Evolutionary conservation across 2,113 vertebrate species (phyloP).

Genomic region (Tachycineta bicolor): DNA sequence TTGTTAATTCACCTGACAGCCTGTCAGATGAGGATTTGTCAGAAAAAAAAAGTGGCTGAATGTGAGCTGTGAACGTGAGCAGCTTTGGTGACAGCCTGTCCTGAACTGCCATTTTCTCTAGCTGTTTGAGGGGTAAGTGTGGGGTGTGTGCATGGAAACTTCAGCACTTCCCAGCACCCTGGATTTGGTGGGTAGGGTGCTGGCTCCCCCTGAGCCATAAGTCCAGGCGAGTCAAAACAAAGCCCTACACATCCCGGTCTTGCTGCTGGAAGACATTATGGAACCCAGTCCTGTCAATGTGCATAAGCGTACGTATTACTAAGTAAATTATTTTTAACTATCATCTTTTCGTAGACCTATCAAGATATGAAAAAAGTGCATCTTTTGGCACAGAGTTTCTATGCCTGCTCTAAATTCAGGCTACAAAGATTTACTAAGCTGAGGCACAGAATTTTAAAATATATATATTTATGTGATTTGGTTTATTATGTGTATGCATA

Average conservation of each 20-base stretch:
- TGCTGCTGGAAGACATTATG: neutral
- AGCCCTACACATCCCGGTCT: neutral
- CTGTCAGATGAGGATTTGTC: neutral
- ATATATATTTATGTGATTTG: neutral
- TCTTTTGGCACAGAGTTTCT: neutral
- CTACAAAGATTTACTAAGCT: neutral
- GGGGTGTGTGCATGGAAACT: accelerated
- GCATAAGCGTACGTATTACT: neutral
- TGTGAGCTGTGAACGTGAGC: neutral
- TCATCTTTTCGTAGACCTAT: neutral
- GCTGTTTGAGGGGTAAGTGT: neutral
- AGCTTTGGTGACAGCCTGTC: neutral
- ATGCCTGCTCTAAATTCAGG: neutral
- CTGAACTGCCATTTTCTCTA: neutral
- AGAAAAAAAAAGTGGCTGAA: neutral
- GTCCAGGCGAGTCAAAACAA: neutral
- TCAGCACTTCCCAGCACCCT: neutral
- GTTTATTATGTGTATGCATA: neutral
- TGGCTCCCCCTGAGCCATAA: accelerated
- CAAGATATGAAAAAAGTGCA: neutral
- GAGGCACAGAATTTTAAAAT: neutral
- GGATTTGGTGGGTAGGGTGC: neutral
- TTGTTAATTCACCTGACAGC: neutral
- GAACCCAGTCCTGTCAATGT: neutral
- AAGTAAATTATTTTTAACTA: neutral